A percentile compares a stretch with the other conserved stretches of the same genome.
Conservation (phyloP, 2,113 vertebrate species). For the Peromyscus californicus region DNA sequence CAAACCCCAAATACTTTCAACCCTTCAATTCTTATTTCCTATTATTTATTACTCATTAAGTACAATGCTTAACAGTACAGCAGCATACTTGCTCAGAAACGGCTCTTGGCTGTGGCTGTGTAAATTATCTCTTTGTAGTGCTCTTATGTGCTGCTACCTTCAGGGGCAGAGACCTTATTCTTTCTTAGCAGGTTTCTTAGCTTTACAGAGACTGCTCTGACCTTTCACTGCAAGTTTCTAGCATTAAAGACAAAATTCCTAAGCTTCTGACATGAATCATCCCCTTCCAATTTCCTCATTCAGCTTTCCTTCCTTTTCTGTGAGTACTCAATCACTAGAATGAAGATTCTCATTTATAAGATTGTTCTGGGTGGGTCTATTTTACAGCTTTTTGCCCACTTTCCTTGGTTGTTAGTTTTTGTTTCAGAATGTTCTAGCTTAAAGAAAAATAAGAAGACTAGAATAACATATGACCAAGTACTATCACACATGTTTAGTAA, state of each 20-base stretch:
- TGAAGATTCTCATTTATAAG: background rate
- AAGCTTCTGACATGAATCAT: background rate
- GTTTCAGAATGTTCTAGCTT: background rate
- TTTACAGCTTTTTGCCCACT: background rate
- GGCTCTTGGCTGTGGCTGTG: background rate
- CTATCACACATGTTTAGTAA: background rate
- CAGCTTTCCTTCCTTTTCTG: background rate
- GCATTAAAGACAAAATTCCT: background rate
- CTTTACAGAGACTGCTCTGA: constrained; percentile 37
- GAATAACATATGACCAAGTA: background rate
- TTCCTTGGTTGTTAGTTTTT: background rate
- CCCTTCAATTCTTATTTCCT: background rate
- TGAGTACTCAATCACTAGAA: background rate
- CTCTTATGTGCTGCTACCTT: constrained; percentile 44
- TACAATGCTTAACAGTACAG: background rate
- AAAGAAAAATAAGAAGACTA: background rate
- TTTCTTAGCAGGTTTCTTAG: constrained; percentile 13
- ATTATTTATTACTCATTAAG: background rate
- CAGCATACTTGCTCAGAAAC: constrained; percentile 47
- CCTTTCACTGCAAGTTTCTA: background rate
- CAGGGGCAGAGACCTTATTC: constrained; percentile 13
- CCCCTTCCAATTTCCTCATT: background rate
- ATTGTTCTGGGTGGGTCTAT: background rate
- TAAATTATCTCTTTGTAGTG: constrained; percentile 35
- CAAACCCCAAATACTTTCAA: background rate